Base-by-base conservation (phyloP, 2,888 invertebrate species). In the Pasiphila rectangulata region DNA sequence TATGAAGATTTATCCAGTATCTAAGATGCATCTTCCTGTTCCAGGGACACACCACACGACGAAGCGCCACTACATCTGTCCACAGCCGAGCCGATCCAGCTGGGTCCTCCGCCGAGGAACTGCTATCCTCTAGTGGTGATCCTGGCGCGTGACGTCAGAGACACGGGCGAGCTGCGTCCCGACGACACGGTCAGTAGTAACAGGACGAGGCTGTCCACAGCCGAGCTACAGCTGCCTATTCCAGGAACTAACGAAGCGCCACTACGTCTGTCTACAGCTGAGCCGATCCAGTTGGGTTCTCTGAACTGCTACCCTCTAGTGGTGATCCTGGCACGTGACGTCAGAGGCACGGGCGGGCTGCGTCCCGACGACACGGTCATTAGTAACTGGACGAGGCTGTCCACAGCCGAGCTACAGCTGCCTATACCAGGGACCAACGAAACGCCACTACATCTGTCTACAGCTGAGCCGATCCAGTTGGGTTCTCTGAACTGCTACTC, bases 61-160 rank as follows among this genome's bases (percentile, higher is more conserved):
- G 94, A 94, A 69, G 90, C 90, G 66, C 89, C 90, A 1, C 67
- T 93, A 54, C 90, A 90, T 65, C 75, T 94, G 61, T 91, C 90
- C 29, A 86, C 93, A 30, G 92, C 92, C 2, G 89, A 91, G 45
- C 88, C 92, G 6, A 79, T 93, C 23, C 92, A 92, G 64, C 83
- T 94, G 49, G 94, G 94, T 3, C 91, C 93, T 0, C 94, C 94
- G 41, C 94, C 94, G 0, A 85, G 95, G 53, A 90, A 92, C 56
- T 93, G 93, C 72, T 95, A 95, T 77, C 95, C 95, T 1, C 85
- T 95, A 34, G 94, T 95, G 21, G 93, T 95, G 57, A 92, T 95
- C 56, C 85, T 95, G 37, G 92, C 94, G 30, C 83, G 94, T 12
- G 90, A 91, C 66, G 91, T 91, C 56, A 61, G 78, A 35, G 93